Percentiles rank a stretch among this genome's conserved stretches.
Evolutionary conservation across 1,140 invertebrate species (phyloP).

Genomic region (Steinernema khuongi): DNA sequence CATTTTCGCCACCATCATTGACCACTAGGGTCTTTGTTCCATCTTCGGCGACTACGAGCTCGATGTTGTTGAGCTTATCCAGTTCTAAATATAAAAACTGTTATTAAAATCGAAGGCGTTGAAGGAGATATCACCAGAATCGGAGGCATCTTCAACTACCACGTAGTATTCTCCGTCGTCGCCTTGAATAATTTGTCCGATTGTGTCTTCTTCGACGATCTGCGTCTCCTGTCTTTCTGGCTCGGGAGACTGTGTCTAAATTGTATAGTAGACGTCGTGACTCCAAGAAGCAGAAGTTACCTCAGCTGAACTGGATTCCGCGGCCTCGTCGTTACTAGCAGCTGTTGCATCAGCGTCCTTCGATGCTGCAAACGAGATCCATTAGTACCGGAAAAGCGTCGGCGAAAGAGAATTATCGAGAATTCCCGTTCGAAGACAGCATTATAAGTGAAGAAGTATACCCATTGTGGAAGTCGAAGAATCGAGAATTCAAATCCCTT

Average conservation of each 20-base stretch:
- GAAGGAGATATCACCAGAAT: conserved; percentile 32
- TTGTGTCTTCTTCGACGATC: conserved; percentile 32
- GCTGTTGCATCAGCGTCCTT: neutral
- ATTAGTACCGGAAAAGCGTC: neutral
- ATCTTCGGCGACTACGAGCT: conserved; percentile 37
- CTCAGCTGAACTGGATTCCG: neutral
- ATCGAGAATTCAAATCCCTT: conserved; percentile 1
- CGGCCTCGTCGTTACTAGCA: neutral
- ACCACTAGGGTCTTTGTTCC: conserved; percentile 31
- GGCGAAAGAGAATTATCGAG: neutral
- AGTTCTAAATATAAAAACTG: conserved; percentile 34
- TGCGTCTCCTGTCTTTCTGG: conserved; percentile 24
- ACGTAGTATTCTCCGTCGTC: conserved; percentile 42
- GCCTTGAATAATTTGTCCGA: conserved; percentile 38
- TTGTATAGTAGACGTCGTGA: neutral
- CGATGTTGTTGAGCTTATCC: conserved; percentile 42
- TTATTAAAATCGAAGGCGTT: conserved; percentile 9
- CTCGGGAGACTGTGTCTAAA: neutral
- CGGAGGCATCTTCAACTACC: conserved; percentile 33
- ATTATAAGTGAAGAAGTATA: neutral
- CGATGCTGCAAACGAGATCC: neutral
- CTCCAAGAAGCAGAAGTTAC: neutral
- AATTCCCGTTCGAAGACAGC: neutral
- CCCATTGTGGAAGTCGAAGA: neutral
- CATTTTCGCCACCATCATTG: neutral